Percentiles rank a stretch among this genome's conserved stretches.
Evolutionary conservation across 2,797 vertebrate species (phyloP).

Genomic region (Gymnothorax reevesii): DNA sequence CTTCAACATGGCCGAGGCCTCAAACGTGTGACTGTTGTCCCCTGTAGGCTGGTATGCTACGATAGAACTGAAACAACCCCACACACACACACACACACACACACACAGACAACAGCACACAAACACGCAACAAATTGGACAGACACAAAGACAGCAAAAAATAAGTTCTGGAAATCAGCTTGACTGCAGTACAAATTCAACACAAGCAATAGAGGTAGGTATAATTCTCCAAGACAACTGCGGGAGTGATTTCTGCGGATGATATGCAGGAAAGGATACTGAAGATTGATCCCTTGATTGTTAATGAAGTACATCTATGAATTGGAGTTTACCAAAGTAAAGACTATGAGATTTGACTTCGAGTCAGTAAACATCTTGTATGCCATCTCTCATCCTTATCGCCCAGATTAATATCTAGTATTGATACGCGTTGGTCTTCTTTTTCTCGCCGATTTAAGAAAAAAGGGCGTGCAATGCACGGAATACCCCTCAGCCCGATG

Average conservation of each 20-base stretch:
- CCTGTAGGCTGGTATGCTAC: slow-evolving; percentile 91
- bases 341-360: too few species aligned
- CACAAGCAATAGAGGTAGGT: not conserved
- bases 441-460: too few species aligned
- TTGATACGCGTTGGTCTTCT: too few species aligned
- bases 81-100: not conserved
- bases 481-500: too few species aligned
- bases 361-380: too few species aligned
- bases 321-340: too few species aligned
- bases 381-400: too few species aligned
- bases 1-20: slow-evolving; percentile 89
- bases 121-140: slow-evolving; percentile 28
- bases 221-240: not conserved
- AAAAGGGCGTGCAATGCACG: too few species aligned
- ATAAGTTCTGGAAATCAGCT: not conserved
- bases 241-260: not conserved
- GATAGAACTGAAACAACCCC: slow-evolving; percentile 78
- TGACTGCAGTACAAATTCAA: not conserved
- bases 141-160: not conserved
- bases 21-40: slow-evolving; percentile 93
- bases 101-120: not conserved
- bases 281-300: too few species aligned
- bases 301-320: too few species aligned
- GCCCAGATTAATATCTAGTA: too few species aligned
- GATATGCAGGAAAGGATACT: not conserved